Evolutionary conservation across 2,797 vertebrate species (phyloP).

Genomic region (Pantherophis vulpinus): DNA sequence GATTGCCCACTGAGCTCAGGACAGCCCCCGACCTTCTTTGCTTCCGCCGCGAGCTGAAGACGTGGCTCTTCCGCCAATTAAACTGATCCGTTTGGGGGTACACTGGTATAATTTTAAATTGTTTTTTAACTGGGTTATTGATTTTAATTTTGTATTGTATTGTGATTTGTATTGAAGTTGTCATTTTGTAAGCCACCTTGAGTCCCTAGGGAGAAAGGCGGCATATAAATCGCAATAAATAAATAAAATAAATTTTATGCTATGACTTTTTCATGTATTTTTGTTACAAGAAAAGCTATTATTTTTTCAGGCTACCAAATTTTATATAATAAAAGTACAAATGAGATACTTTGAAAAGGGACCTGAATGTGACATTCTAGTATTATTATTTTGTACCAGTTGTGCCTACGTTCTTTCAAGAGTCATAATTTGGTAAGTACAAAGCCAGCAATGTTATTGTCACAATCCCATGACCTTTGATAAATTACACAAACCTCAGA

Average conservation of each 20-base stretch:
- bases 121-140: too few relatives aligned
- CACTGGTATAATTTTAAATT: too few relatives aligned
- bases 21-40: too few relatives aligned
- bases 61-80: too few relatives aligned
- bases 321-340: not conserved
- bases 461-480: not conserved
- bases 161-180: too few relatives aligned
- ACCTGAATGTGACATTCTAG: not conserved
- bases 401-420: not conserved
- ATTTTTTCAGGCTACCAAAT: not conserved
- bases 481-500: slow-evolving; percentile 6
- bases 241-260: not conserved
- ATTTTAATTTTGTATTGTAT: too few relatives aligned
- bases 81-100: too few relatives aligned
- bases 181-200: too few relatives aligned
- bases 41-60: too few relatives aligned
- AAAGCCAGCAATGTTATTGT: slow-evolving; percentile 17
- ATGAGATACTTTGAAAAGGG: not conserved
- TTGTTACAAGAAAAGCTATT: not conserved
- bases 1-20: too few relatives aligned
- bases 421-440: slow-evolving; percentile 24
- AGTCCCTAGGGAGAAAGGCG: too few relatives aligned
- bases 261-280: not conserved
- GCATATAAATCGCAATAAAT: too few relatives aligned
- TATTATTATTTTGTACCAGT: slow-evolving; percentile 3